phyloP scores from a whole-genome alignment of 2,797 vertebrate species.

The Argyrosomus regius region DNA sequence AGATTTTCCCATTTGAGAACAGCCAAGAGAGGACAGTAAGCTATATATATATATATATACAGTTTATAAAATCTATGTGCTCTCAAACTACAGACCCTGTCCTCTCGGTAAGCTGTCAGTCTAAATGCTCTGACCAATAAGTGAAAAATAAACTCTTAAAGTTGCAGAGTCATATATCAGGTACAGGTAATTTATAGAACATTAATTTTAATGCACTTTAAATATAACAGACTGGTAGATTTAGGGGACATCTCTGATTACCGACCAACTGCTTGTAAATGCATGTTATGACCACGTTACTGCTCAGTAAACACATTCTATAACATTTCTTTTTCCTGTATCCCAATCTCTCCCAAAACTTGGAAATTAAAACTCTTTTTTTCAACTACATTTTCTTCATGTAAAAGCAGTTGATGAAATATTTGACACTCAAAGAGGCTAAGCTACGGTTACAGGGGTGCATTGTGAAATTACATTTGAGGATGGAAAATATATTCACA shows the following conservation, averaged over 20 bases:
- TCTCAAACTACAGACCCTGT: background rate
- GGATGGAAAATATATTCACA: constrained; percentile 18
- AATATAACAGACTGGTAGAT: background rate
- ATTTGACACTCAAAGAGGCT: background rate
- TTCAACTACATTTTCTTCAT: background rate
- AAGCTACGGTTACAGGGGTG: background rate
- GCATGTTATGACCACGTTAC: background rate
- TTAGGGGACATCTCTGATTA: background rate
- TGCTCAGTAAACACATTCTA: constrained; percentile 9
- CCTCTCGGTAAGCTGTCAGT: background rate
- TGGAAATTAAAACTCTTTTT: background rate
- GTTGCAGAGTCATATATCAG: background rate
- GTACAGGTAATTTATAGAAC: background rate
- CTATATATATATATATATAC: too few relatives aligned
- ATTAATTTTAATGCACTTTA: background rate
- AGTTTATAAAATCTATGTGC: background rate
- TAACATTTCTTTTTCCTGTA: background rate
- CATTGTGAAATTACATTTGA: background rate
- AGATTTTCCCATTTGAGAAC: background rate
- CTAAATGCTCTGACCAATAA: background rate
- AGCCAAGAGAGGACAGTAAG: background rate
- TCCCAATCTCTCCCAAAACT: background rate
- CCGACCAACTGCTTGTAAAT: constrained; percentile 9
- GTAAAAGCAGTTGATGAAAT: background rate
- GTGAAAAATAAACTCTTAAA: background rate